Conservation (phyloP, 2,113 vertebrate species). For the Opisthocomus hoazin region DNA sequence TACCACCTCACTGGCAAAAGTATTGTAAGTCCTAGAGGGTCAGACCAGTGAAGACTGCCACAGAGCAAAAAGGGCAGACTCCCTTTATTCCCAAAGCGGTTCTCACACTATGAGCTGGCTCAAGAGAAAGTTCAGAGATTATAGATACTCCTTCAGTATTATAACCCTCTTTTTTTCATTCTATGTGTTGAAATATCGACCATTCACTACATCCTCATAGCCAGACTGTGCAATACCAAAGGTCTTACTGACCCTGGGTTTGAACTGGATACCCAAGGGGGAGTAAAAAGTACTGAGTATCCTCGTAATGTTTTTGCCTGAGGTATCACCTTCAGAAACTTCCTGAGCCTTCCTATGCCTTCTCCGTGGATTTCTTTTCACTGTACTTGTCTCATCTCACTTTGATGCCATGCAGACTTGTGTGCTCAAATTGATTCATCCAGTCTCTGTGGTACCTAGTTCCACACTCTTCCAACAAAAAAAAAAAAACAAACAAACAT, state of each 20-base stretch:
- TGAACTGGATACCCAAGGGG: neutral
- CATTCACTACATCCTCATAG: neutral
- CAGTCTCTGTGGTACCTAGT: neutral
- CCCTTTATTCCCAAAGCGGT: neutral
- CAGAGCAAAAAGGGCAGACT: neutral
- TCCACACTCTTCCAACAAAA: neutral
- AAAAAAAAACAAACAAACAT: too few relatives aligned
- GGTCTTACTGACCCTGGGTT: neutral
- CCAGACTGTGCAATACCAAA: neutral
- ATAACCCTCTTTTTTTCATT: neutral
- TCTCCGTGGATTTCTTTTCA: neutral
- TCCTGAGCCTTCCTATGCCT: neutral
- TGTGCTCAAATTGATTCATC: neutral
- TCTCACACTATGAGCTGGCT: neutral
- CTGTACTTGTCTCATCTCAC: neutral
- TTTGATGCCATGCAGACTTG: neutral
- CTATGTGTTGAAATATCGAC: neutral
- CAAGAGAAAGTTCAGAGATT: neutral
- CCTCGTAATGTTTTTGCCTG: rapidly evolving
- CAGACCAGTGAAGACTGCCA: neutral
- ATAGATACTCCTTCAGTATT: neutral
- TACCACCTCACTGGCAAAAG: neutral
- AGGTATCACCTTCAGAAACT: neutral
- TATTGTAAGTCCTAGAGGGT: neutral
- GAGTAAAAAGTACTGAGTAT: neutral